Evolutionary conservation across 2,113 vertebrate species (phyloP), one percentile per base, ranked within the genome.

Genomic region (Epinephelus fuscoguttatus): DNA sequence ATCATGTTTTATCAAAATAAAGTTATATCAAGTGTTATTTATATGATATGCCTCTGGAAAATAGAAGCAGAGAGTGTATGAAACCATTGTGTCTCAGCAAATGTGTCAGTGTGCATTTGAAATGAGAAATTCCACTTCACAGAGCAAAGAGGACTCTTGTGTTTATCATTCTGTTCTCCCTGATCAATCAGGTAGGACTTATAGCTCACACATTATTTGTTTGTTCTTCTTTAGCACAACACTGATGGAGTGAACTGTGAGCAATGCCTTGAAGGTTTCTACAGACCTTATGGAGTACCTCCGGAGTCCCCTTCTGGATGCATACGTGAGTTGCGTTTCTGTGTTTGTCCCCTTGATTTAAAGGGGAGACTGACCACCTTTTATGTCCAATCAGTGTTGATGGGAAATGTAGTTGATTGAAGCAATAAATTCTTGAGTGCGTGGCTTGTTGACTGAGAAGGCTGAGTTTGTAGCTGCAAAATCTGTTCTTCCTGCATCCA

Each of bases 161-260:
- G 27, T 17, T 33, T 4, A 6, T 50, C 21, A 15, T 50, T 37
- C 0, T 42, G 10, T 30, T 55, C 10, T 61, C 1, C 49, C 13
- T 70, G 18, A 45, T 80, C 0, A 27, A 21, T 59, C 49, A 15
- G 82, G 12, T 40, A 8, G n/a, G 47, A 15, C 0, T 52, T 52
- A n/a, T 50, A 8, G 27, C 13, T 70, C 14, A 56, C 27, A 47
- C 4, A 3, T 52, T 50, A 55, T 53, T 67, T 74, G 27, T 86
- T 55, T 85, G 13, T 84, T 62, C 66, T 89, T 78, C 69, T 90
- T 86, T 61, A 99, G 98, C 98, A 99, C 87, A 97, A 99, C 94
- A 99, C 98, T 14, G 97, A 95, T 6, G 98, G 98, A 37, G 78
- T 97, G 73, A 99, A 99, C 93, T 99, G 98, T 93, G 98, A 99